Percentiles rank a stretch among this genome's conserved stretches.
These are phyloP conservation scores for Tridacna gigas DNA, from an alignment of 2,888 invertebrate genomes.

Conservation along the genomic window DNA sequence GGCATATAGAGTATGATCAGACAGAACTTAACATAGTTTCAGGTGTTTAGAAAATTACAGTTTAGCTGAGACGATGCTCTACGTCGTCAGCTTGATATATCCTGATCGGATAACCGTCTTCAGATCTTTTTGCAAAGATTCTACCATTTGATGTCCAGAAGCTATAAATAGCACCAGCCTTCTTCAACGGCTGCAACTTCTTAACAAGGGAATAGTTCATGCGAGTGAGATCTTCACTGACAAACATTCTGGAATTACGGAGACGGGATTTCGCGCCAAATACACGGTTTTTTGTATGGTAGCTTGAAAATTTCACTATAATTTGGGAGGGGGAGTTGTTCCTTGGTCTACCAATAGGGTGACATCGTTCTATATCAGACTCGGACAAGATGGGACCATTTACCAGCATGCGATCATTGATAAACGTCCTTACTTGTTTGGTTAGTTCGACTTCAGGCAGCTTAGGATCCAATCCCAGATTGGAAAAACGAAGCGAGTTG, in stretches of 20 bases:
- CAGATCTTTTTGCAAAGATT: no score
- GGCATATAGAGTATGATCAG: no score
- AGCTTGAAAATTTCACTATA: no score
- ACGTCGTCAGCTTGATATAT: no score
- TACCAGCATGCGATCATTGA: background rate
- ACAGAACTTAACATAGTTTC: no score
- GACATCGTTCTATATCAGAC: conserved; percentile 1
- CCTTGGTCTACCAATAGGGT: background rate
- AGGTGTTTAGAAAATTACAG: no score
- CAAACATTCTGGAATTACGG: background rate
- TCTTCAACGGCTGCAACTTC: background rate
- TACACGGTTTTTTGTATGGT: no score
- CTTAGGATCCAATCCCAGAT: background rate
- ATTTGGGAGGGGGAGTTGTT: background rate
- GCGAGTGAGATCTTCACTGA: conserved; percentile 5
- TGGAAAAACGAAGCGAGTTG: background rate
- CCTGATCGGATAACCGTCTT: no score
- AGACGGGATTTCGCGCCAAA: no score
- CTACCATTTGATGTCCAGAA: conserved; percentile 10
- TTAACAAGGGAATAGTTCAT: background rate
- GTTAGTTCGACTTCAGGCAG: background rate
- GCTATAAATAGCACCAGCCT: conserved; percentile 1
- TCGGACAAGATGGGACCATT: background rate
- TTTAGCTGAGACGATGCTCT: no score
- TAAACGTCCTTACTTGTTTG: no score